Base-by-base conservation (phyloP, 1,140 invertebrate genomes). In the Oedothorax gibbosus region DNA sequence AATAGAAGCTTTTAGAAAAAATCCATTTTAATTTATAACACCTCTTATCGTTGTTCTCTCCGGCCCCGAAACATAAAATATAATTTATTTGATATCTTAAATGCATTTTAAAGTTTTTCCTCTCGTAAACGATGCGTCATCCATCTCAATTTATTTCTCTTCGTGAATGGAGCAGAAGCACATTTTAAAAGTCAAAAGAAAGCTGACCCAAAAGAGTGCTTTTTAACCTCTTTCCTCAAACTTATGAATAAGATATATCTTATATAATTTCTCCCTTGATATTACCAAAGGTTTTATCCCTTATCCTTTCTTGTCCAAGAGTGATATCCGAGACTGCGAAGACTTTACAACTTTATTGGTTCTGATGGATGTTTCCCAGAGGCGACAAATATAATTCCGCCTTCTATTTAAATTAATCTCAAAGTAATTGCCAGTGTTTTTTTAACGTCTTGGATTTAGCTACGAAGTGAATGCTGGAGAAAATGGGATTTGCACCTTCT, bases 101-200 rank as follows among this genome's bases (percentile, higher is more conserved):
- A 79, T 66, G 77, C 35, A 68, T 79, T 82, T 82, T 82, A 73
- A 73, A 82, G 53, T 64, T 82, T 82, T 82, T 73, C n/a, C 21
- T 77, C 57, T 60, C 11, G 66, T 82, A 82, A 82, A 73, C 57
- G 80, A 82, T 73, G 80, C 35, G 72, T 82, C 80, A 82, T 82
- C 80, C 72, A 82, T 82, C 80, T 82, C 80, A 82, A 82, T 82
- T 82, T 82, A 82, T 73, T 73, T 82, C 65, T 73, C 14, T 57
- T 64, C 66, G 15, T 73, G 80, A 82, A 82, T 64, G 56, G 15
- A 68, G 76, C 18, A 53, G 50, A 7, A 20, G 64, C 62, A 53
- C 62, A 60, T 75, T 79, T 77, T 65, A 64, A 77, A 60, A 77
- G 57, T 60, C 18, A 54, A 57, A 73, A 80, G 56, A 68, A 82